Conservation (phyloP, 2,797 vertebrate species). For the Aldrovandia affinis region DNA sequence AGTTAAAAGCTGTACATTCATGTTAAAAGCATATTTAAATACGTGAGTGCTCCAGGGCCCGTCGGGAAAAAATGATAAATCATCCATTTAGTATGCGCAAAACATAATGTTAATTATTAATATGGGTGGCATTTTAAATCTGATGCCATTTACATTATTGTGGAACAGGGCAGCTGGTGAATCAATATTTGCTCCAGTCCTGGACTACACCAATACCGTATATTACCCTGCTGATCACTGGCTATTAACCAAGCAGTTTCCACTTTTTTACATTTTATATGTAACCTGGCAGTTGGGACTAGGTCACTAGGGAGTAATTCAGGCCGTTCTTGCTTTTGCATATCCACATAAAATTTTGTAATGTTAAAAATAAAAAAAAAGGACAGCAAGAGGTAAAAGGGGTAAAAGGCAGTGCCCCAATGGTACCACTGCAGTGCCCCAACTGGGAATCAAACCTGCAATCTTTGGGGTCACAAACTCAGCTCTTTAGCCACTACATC, state of each 20-base stretch:
- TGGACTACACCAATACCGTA: not conserved
- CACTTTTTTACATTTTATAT: not conserved
- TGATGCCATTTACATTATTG: not conserved
- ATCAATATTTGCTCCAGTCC: not conserved
- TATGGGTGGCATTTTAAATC: conserved; percentile 18
- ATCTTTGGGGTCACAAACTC: too few species aligned
- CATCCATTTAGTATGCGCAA: not conserved
- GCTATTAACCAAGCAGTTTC: not conserved
- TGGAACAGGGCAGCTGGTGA: not conserved
- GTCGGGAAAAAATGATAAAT: not conserved
- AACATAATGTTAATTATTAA: conserved; percentile 28
- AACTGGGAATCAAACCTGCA: too few species aligned
- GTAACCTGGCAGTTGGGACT: not conserved
- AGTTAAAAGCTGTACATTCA: conserved; percentile 12
- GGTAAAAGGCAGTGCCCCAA: too few species aligned
- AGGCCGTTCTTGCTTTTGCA: not conserved
- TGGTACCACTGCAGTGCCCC: too few species aligned
- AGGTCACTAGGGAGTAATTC: not conserved
- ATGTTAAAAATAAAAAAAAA: not conserved
- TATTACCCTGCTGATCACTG: not conserved
- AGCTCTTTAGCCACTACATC: too few species aligned
- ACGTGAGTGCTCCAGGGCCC: not conserved
- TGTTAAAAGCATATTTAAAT: conserved; percentile 15
- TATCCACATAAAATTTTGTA: not conserved
- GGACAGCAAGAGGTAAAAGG: too few species aligned